A percentile compares a stretch with the other conserved stretches of the same genome.
phyloP scores from a whole-genome alignment of 1,140 invertebrate genomes.

The Rhopalosiphum padi region DNA sequence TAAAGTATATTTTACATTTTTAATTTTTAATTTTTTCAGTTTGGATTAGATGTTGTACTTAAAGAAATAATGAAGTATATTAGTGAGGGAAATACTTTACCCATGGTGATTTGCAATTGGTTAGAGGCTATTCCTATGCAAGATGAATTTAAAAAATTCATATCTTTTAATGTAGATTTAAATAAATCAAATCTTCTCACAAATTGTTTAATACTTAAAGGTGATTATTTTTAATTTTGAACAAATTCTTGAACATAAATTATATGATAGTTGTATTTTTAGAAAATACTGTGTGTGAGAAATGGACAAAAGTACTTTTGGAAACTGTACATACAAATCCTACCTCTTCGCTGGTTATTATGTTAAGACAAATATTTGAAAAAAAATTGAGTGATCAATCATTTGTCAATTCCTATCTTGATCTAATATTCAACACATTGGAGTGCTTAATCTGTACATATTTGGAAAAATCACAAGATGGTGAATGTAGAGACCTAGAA shows the following conservation, averaged over 20 bases:
- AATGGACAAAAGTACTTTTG: constrained; percentile 47
- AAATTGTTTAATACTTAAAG: constrained; percentile 40
- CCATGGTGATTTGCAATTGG: constrained; percentile 28
- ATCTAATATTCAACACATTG: constrained; percentile 35
- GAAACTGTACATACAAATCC: constrained; percentile 40
- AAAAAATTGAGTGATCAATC: constrained; percentile 40
- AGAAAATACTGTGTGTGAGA: constrained; percentile 38
- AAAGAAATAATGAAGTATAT: constrained; percentile 55
- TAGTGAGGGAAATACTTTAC: constrained; percentile 30
- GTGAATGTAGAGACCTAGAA: constrained; percentile 36
- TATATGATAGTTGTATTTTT: not conserved
- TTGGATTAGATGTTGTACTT: constrained; percentile 45
- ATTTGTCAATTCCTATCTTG: constrained; percentile 24
- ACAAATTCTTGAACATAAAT: not conserved
- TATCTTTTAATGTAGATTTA: not conserved
- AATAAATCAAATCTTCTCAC: constrained; percentile 39
- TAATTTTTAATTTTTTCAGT: not conserved
- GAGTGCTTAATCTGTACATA: constrained; percentile 42
- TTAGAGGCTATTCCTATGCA: constrained; percentile 26
- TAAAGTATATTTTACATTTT: not conserved
- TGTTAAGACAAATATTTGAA: constrained; percentile 54
- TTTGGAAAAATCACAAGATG: constrained; percentile 32
- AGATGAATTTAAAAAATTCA: constrained; percentile 52
- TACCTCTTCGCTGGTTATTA: not conserved
- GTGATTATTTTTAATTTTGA: not conserved